A percentile compares a stretch with the other conserved stretches of the same genome.
Conservation (phyloP, 2,888 invertebrate species). For the Sarcophaga variegata region DNA sequence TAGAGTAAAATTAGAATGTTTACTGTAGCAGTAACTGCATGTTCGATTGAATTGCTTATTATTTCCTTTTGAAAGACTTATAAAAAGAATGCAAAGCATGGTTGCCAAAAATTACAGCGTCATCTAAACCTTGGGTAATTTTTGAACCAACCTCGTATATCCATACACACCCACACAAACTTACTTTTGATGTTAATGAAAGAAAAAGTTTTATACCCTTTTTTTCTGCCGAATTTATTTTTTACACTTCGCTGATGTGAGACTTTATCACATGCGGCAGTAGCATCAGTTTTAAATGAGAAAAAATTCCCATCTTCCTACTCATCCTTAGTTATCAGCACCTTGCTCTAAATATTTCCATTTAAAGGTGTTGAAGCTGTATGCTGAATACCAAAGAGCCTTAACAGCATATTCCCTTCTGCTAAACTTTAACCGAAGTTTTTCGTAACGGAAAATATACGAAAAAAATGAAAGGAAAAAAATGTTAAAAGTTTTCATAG, state of each 20-base stretch:
- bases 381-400: conserved; percentile 39
- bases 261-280: conserved; percentile 27
- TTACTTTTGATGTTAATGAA: background rate
- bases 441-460: background rate
- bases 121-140: no score
- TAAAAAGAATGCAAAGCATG: no score
- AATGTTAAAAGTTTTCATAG: background rate
- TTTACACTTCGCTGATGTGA: background rate
- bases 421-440: conserved; percentile 2
- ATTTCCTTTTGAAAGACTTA: no score
- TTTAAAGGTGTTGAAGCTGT: conserved; percentile 29
- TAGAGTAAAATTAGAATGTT: no score
- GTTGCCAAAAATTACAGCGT: no score
- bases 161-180: no score
- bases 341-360: background rate
- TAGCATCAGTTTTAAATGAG: background rate
- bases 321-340: background rate
- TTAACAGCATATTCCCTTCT: conserved; percentile 11
- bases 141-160: no score
- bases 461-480: background rate
- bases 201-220: conserved; percentile 5
- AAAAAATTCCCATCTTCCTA: background rate
- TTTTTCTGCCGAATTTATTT: background rate
- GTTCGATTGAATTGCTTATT: no score
- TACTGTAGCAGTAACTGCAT: no score